phyloP scores from a whole-genome alignment of 2,888 invertebrate genomes.

The Acleris laterana region DNA sequence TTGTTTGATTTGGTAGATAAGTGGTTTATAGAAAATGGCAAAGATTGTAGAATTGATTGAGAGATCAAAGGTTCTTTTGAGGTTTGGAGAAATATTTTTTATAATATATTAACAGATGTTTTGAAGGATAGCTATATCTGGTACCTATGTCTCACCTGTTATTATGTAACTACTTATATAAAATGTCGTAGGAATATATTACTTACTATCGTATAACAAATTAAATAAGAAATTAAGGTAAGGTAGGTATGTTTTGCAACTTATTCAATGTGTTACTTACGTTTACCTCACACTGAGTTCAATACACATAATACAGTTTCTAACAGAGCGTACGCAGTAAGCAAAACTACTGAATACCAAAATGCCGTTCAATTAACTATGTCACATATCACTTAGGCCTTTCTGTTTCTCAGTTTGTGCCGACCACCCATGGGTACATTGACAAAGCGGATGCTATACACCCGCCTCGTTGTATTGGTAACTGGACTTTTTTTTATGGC shows the following conservation, averaged over 20 bases:
- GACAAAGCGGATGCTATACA: constrained; percentile 33
- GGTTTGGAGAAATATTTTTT: too few relatives aligned
- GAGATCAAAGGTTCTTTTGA: not conserved
- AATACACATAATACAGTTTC: too few relatives aligned
- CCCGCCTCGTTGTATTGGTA: constrained; percentile 27
- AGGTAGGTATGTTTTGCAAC: too few relatives aligned
- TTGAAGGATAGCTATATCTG: too few relatives aligned
- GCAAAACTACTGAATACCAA: not conserved
- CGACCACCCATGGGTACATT: constrained; percentile 39
- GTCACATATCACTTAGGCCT: constrained; percentile 19
- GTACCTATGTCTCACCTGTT: too few relatives aligned
- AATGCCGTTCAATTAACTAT: constrained; percentile 12
- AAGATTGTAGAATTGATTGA: constrained; percentile 3
- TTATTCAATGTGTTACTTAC: too few relatives aligned
- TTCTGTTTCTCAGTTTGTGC: not conserved
- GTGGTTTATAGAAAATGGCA: not conserved
- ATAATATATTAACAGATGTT: too few relatives aligned
- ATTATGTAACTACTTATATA: too few relatives aligned
- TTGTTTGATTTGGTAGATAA: constrained; percentile 17
- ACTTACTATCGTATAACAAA: too few relatives aligned
- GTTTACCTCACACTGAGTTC: too few relatives aligned
- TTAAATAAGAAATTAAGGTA: too few relatives aligned
- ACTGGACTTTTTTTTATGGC: constrained; percentile 11
- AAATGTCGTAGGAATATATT: too few relatives aligned
- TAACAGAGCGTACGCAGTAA: not conserved